phyloP scores from a whole-genome alignment of 2,797 vertebrate species.

The Mionectes olivaceus region DNA sequence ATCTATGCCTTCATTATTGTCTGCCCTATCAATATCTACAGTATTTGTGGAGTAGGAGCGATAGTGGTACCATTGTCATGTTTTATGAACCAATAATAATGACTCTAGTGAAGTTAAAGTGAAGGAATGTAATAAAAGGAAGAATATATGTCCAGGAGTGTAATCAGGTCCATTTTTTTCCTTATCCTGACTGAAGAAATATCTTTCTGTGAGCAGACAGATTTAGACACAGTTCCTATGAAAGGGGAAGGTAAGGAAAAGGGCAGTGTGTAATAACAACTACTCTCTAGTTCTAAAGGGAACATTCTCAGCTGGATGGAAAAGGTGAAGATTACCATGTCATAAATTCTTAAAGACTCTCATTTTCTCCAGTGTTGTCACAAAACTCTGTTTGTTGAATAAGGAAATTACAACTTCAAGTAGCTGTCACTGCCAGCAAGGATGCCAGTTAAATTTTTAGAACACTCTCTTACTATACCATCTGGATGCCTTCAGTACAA shows the following conservation, averaged over 20 bases:
- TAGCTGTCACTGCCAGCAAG: background rate
- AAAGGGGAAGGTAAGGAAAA: background rate
- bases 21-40: background rate
- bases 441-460: constrained; percentile 34
- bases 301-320: background rate
- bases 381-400: constrained; percentile 36
- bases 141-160: constrained; percentile 27
- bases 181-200: background rate
- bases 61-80: background rate
- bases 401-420: constrained; percentile 33
- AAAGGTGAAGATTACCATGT: constrained; percentile 16
- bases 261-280: background rate
- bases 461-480: background rate
- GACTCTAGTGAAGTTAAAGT: constrained; percentile 39
- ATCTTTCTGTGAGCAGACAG: background rate
- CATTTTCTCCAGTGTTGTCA: background rate
- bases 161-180: constrained; percentile 31
- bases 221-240: background rate
- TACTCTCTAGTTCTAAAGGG: background rate
- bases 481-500: constrained; percentile 18
- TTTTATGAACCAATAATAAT: constrained; percentile 60
- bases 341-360: constrained; percentile 31
- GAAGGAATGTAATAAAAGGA: constrained; percentile 35
- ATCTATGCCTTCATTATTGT: constrained; percentile 10
- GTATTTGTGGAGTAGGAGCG: background rate